Percentiles rank a stretch among this genome's conserved stretches.
Evolutionary conservation across 2,888 invertebrate genomes (phyloP).

Genomic region (Eulithis prunata): DNA sequence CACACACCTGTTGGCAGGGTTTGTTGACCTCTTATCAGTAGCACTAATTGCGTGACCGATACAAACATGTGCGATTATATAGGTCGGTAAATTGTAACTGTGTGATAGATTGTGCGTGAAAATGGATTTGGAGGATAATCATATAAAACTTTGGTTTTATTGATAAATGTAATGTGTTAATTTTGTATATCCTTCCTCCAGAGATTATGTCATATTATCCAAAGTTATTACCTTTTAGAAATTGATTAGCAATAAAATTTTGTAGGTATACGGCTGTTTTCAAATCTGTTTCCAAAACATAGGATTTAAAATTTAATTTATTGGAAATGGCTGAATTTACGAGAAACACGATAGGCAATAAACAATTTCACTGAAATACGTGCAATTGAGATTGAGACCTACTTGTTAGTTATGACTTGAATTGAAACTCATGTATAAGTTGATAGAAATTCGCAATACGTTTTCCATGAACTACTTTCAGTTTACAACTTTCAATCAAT

Average conservation of each 20-base stretch:
- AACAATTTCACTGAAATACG: constrained; percentile 19
- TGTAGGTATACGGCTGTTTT: no score
- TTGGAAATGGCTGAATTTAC: constrained; percentile 18
- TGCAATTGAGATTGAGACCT: no score
- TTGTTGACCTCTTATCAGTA: constrained; percentile 32
- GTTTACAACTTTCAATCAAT: constrained; percentile 16
- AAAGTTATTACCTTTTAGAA: no score
- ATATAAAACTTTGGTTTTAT: no score
- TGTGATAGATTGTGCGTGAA: constrained; percentile 3
- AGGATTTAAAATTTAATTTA: not conserved
- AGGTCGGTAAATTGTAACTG: not conserved
- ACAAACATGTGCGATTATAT: constrained; percentile 16
- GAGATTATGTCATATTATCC: no score
- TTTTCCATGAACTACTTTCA: constrained; percentile 17
- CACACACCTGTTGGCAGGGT: constrained; percentile 25
- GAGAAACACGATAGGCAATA: constrained; percentile 1
- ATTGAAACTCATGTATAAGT: no score
- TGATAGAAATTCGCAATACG: constrained; percentile 13
- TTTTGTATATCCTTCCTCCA: no score
- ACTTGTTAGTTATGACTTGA: no score
- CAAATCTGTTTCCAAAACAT: no score
- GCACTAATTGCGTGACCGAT: constrained; percentile 19
- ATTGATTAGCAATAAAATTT: no score
- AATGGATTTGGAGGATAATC: not conserved
- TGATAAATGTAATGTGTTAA: no score